Conservation (phyloP, 2,888 invertebrate species). For the Nomada fucata region DNA sequence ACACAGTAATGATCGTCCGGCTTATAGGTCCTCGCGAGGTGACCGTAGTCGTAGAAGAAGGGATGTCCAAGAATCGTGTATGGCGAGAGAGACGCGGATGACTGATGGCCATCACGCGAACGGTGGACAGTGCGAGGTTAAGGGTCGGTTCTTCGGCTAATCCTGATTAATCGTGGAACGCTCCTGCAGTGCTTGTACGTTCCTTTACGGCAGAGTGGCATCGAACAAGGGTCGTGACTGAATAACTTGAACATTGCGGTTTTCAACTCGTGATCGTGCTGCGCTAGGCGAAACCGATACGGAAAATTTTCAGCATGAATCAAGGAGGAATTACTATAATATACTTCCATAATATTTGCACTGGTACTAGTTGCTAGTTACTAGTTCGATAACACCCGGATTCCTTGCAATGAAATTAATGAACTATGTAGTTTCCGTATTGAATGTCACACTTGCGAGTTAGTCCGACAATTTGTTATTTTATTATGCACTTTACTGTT, state of each 20-base stretch:
- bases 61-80: slow-evolving; percentile 44
- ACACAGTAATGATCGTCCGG: slow-evolving; percentile 79
- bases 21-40: slow-evolving; percentile 68
- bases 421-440: too few relatives aligned
- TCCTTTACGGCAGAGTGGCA: slow-evolving; percentile 50
- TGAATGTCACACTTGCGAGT: too few relatives aligned
- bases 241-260: slow-evolving; percentile 50
- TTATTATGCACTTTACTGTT: too few relatives aligned
- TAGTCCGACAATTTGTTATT: too few relatives aligned
- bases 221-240: slow-evolving; percentile 45
- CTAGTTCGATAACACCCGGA: too few relatives aligned
- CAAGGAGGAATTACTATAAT: background rate
- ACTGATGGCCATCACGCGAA: slow-evolving; percentile 80
- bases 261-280: slow-evolving; percentile 45
- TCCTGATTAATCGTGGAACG: slow-evolving; percentile 80
- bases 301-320: background rate
- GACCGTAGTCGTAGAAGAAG: slow-evolving; percentile 40
- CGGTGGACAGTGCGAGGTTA: slow-evolving; percentile 72
- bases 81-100: slow-evolving; percentile 65
- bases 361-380: too few relatives aligned
- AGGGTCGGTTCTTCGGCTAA: slow-evolving; percentile 76
- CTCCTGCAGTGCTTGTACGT: slow-evolving; percentile 61
- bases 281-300: background rate
- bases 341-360: too few relatives aligned
- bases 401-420: too few relatives aligned